A percentile compares a stretch with the other conserved stretches of the same genome.
phyloP scores from a whole-genome alignment of 2,888 invertebrate genomes.

The Tridacna gigas region DNA sequence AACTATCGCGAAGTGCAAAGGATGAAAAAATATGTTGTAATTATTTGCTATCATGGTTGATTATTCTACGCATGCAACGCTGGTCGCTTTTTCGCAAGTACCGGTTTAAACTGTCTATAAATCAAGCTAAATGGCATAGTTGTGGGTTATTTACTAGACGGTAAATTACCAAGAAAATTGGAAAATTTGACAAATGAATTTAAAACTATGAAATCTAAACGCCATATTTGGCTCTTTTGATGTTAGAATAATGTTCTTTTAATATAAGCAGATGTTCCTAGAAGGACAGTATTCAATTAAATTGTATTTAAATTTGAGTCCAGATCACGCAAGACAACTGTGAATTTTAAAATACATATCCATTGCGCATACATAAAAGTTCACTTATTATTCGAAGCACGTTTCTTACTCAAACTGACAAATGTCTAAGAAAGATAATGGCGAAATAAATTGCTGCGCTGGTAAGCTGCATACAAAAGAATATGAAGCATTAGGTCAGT shows the following conservation, averaged over 20 bases:
- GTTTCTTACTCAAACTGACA: conserved; percentile 8
- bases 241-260: conserved; percentile 31
- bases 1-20: background rate
- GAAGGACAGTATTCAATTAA: conserved; percentile 20
- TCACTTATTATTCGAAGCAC: background rate
- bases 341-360: background rate
- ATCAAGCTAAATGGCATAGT: conserved; percentile 55
- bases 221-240: conserved; percentile 29
- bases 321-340: conserved; percentile 7
- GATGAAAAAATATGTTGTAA: conserved; percentile 4
- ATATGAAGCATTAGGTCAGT: too few relatives aligned
- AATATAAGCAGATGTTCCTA: conserved; percentile 35
- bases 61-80: conserved; percentile 49
- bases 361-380: conserved; percentile 3
- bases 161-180: conserved; percentile 58
- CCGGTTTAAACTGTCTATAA: conserved; percentile 36
- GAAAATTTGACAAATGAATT: conserved; percentile 58
- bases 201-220: conserved; percentile 38
- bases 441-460: too few relatives aligned
- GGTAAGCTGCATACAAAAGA: too few relatives aligned
- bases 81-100: background rate
- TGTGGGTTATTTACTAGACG: conserved; percentile 47
- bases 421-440: too few relatives aligned
- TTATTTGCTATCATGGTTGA: conserved; percentile 24
- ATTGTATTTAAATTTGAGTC: conserved; percentile 10